These are phyloP conservation scores for Indicator maculatus DNA, from an alignment of 2,113 vertebrate species.

Conservation along the genomic window DNA sequence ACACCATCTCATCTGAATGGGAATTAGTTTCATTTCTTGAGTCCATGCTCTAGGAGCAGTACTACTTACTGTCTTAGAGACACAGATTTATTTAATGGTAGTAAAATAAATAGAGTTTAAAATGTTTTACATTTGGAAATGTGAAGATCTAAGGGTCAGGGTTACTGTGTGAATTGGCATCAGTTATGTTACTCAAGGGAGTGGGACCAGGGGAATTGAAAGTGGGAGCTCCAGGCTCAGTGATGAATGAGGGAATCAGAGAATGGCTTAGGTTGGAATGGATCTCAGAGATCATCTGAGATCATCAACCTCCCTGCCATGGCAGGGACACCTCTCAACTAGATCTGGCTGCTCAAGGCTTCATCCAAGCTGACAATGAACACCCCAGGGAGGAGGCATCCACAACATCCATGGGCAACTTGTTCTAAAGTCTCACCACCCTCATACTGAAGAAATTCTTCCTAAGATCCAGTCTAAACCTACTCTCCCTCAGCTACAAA, in stretches of 20 bases:
- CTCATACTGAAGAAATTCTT: no score
- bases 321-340: no score
- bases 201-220: neutral
- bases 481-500: no score
- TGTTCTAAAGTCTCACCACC: no score
- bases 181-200: neutral
- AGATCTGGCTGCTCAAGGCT: no score
- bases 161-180: neutral
- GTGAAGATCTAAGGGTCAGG: neutral
- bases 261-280: no score
- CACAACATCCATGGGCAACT: no score
- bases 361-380: no score
- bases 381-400: no score
- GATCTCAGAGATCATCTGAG: no score
- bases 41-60: neutral
- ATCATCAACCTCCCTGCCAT: no score
- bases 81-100: neutral
- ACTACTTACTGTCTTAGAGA: neutral
- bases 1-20: neutral
- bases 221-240: neutral
- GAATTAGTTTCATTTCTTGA: slow-evolving; percentile 12
- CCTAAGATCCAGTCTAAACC: no score
- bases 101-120: neutral
- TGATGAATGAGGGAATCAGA: neutral
- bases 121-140: neutral